Base-by-base conservation (phyloP, 2,888 invertebrate species). In the Hesperia comma region DNA sequence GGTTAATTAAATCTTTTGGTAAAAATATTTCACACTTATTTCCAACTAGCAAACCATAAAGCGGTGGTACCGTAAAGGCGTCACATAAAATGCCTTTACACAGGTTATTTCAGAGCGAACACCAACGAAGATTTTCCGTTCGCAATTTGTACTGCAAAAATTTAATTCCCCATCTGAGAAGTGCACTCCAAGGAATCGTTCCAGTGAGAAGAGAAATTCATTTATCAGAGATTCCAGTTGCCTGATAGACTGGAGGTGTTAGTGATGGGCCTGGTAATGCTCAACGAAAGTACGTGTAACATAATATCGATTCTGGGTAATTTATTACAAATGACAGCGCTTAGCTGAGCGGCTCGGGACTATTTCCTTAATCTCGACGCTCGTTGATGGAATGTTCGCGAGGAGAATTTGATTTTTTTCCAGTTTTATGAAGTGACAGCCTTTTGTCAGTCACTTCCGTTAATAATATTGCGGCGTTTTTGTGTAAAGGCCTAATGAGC, bases 191-290 rank as follows among this genome's bases (percentile, higher is more conserved):
- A 68, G 66, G 70, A 69, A 69, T 68, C 68, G 62, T 69, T 51
- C 19, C 6, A 21, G 51, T 10, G 19, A 51, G 57, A 56, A 66
- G 79, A 74, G 76, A 80, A 84, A 81, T 84, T 79, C 78, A 83
- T 84, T 85, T 85, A 84, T 81, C 78, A 77, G 74, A 74, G 71
- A 76, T 74, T 73, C 71, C 71, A 74, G 71, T 68, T 72, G 71
- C 73, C 73, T 77, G 77, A 80, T 77, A 73, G 74, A 71, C 69
- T 69, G 69, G 72, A 77, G 76, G 77, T 81, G 79, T 78, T 78
- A 70, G 77, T 82, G 81, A 83, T 82, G 80, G 77, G 78, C 73
- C 69, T 60, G 61, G 70, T 71, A 72, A 71, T 71, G 71, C 66
- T 72, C 33, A 54, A 67, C 41, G 58, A 63, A 66, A 64, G 68